phyloP scores from a whole-genome alignment of 2,888 invertebrate genomes.

The Gonocerus acuteangulatus region DNA sequence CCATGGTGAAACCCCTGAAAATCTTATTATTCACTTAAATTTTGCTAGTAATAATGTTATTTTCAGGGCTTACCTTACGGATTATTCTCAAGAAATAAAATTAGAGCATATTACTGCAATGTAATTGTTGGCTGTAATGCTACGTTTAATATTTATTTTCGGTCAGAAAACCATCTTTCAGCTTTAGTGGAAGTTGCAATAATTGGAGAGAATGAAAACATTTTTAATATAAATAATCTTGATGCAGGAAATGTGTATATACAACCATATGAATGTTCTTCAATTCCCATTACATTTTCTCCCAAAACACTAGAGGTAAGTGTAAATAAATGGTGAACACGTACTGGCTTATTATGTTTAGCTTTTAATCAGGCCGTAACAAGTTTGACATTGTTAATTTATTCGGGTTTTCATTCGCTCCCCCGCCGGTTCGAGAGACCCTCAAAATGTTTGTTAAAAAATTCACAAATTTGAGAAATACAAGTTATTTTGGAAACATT shows the following conservation, averaged over 20 bases:
- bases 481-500: too few species aligned
- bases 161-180: not conserved
- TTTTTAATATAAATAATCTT: not conserved
- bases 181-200: not conserved
- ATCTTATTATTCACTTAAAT: too few species aligned
- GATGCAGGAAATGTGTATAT: not conserved
- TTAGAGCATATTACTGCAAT: not conserved
- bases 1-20: too few species aligned
- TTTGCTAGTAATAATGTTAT: too few species aligned
- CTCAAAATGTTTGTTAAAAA: too few species aligned
- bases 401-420: too few species aligned
- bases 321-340: too few species aligned
- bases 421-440: too few species aligned
- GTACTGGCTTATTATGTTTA: too few species aligned
- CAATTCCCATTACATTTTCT: not conserved
- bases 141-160: not conserved
- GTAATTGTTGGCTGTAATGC: not conserved
- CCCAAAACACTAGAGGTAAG: constrained; percentile 1
- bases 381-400: too few species aligned
- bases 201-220: not conserved
- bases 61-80: constrained; percentile 1
- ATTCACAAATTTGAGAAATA: too few species aligned
- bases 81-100: not conserved
- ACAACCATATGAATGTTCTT: not conserved
- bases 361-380: too few species aligned